Evolutionary conservation across 2,797 vertebrate genomes (phyloP), one percentile per base, ranked within the genome.

Genomic region (Ctenopoma kingsleyae): DNA sequence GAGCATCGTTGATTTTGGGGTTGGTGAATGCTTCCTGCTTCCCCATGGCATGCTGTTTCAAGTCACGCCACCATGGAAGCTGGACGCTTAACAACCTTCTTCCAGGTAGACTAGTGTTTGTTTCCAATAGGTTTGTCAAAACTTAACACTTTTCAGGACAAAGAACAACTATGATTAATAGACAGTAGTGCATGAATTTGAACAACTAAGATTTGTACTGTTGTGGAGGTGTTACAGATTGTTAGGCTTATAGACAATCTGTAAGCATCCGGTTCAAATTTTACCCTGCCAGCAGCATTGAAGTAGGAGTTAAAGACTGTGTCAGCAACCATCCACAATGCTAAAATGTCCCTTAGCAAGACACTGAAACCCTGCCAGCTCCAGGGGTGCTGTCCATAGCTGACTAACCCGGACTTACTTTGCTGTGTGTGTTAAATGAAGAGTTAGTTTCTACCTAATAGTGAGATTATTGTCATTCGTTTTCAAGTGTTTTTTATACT

Each of bases 41-140:
- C 58, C 72, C 67, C 78, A 95, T 95, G 94, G 92, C 92, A 77
- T 94, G 92, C 79, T 95, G 93, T 85, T 92, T 94, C 78, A 93
- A 90, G 76, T 91, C 86, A 56, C 78, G 12, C 71, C 83, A 71
- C 60, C 82, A 78, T 76, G 83, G 87, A 86, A 93, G 92, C 84
- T 95, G 94, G 94, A 93, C 90, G 22, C 92, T 90, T 76, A 92
- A 84, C 77, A 70, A 35, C 20, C 72, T 80, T 71, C 51, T 73
- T 48, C 75, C 83, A 92, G 92, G 91, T 93, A 93, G 71, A 88
- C 25, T 6, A 35, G 19, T 60, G 38, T 54, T 10, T 67, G 1
- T 41, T 57, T 67, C 57, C 38, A 0, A 51, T 50, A 22, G 35
- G 8, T 22, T 44, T 56, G 22, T 59, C 20, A 17, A 53, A 23